Conservation (phyloP, 2,888 invertebrate genomes). For the Troglohyphantes excavatus region DNA sequence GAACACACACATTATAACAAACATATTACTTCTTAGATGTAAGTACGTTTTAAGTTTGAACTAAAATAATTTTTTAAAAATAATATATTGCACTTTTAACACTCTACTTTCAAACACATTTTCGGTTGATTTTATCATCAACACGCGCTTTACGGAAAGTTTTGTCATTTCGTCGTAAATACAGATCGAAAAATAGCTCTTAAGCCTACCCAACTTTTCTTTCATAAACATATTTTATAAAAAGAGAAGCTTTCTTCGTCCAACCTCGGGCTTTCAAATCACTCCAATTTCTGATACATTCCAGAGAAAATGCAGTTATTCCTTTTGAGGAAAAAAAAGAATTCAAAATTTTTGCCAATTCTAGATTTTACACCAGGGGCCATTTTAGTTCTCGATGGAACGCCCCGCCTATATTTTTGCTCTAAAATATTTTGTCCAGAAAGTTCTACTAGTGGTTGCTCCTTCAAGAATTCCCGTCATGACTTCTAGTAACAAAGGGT, state of each 20-base stretch:
- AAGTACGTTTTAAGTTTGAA: no score
- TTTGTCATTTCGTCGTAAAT: no score
- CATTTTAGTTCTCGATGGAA: neutral
- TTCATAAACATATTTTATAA: neutral
- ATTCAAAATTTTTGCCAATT: slow-evolving; percentile 30
- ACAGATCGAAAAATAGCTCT: no score
- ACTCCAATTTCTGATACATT: neutral
- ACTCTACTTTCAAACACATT: no score
- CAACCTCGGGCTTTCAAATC: neutral
- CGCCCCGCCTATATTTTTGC: neutral
- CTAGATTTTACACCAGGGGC: slow-evolving; percentile 33
- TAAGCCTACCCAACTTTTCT: neutral
- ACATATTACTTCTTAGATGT: no score
- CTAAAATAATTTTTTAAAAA: no score
- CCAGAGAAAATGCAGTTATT: slow-evolving; percentile 19
- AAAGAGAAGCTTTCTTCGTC: neutral
- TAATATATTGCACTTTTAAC: no score
- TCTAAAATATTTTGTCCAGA: slow-evolving; percentile 33
- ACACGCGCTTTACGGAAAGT: no score
- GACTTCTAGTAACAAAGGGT: neutral
- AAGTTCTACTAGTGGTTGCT: neutral
- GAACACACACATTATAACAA: no score
- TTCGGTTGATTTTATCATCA: no score
- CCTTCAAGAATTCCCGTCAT: neutral
- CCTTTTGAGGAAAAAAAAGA: slow-evolving; percentile 8